Base-by-base conservation (phyloP, 2,113 vertebrate species). In the Pseudopipra pipra region DNA sequence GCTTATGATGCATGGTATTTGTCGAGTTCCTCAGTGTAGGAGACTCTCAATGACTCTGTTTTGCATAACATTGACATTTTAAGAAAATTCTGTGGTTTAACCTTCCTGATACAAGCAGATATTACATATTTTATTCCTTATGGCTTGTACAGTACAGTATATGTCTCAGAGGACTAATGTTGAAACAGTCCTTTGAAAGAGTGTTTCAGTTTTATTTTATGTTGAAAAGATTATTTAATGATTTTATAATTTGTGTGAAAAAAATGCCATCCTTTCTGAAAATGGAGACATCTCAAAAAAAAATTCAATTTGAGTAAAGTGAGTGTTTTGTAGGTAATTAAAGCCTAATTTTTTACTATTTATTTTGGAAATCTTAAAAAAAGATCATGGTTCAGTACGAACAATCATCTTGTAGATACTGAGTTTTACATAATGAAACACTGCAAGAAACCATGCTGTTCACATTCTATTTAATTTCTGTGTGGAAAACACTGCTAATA, bases 401-500 rank as follows among this genome's bases (percentile, higher is more conserved):
- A 79, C 25, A 37, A 35, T 63, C 1, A 1, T 87, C 55, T 73
- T 85, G 74, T 73, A 61, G 20, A 35, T 91, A 88, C 7, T 59
- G 31, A 35, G 33, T 63, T 89, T 82, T 66, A 83, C 67, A 83
- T 46, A 86, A 91, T 56, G n/a, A 71, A 90, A 44, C 24, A 67
- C 37, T 37, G 43, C 31, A 61, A 44, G 52, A 87, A 86, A 71
- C 8, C 8, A 7, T 17, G 28, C 16, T 75, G 12, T 33, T 61
- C 92, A 90, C 51, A 83, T 77, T 89, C 58, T 95, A 11, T 95
- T 86, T 92, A 12, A 37, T 79, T 90, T 85, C 43, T 72, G 56
- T 86, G 74, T 87, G 59, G 80, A 82, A 96, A 96, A 80, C 82
- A 71, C 17, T 28, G 89, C 96, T 96, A 97, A 96, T 85, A 96